Conservation (phyloP, 2,113 vertebrate species). For the Abramis brama region DNA sequence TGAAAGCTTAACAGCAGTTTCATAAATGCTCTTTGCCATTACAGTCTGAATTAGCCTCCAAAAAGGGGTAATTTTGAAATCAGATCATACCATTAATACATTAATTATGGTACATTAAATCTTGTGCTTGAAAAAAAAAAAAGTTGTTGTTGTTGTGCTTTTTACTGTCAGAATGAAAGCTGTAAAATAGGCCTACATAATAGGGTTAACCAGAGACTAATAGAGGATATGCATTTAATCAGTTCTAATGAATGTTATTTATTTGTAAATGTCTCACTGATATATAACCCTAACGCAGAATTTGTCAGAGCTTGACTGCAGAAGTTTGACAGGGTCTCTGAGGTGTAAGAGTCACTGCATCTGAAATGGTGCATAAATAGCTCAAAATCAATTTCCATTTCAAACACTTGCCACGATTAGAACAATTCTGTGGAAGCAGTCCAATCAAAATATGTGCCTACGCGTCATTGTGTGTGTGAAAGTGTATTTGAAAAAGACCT, state of each 20-base stretch:
- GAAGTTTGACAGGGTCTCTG: constrained; percentile 30
- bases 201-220: neutral
- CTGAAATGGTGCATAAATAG: constrained; percentile 45
- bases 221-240: neutral
- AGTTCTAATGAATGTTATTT: neutral
- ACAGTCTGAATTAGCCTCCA: constrained; percentile 9
- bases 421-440: constrained; percentile 30
- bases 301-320: neutral
- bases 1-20: constrained; percentile 1
- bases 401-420: constrained; percentile 39
- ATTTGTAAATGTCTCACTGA: constrained; percentile 6
- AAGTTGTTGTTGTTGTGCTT: neutral
- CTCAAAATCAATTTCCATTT: constrained; percentile 47
- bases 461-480: neutral
- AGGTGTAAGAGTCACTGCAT: constrained; percentile 34
- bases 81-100: constrained; percentile 18
- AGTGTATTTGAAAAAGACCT: constrained; percentile 1
- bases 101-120: constrained; percentile 29
- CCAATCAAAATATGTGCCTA: constrained; percentile 32
- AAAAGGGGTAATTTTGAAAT: constrained; percentile 34
- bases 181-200: constrained; percentile 7
- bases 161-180: neutral
- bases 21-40: constrained; percentile 17
- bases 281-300: neutral
- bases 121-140: too few species aligned